Base-by-base conservation (phyloP, 1,140 invertebrate genomes). In the Artemia franciscana region DNA sequence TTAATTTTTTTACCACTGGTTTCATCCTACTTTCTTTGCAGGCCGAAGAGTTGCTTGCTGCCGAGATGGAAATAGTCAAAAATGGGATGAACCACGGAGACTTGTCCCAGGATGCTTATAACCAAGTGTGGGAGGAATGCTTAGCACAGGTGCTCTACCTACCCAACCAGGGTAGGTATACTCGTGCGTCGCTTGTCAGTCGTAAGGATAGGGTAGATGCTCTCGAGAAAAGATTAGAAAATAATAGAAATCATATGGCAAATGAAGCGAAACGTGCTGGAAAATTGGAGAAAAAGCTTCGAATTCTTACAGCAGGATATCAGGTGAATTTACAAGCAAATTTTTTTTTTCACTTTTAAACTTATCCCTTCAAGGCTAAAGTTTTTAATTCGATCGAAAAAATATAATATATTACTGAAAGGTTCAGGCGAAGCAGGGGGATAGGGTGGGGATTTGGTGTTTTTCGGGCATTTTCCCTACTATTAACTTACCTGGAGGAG, bases 91-190 rank as follows among this genome's bases (percentile, higher is more conserved):
- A 81, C 2, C 92, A 97, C 73, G 91, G 91, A 18, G 91, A 97
- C 28, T 74, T 98, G 51, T 85, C 88, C 2, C 72, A 90, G 2
- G 91, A 97, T 65, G 81, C 87, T 0, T 96, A 93, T 71, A 84
- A 84, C 15, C 88, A 91, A 75, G 91, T 96, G n/a, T 95, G 91
- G 91, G 89, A 95, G 69, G 91, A 97, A 76, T 97, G 92, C 74
- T 78, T 93, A 26, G 82, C 73, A 4, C 79, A 79, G 68, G 74
- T 79, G 0, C 68, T 79, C 5, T 79, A 72, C 65, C 66, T 79
- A n/a, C 77, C 78, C 0, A 68, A 70, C 27, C 74, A 76, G 63
- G 75, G 58, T 70, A 78, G 88, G 63, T 97, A 94, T 69, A 96
- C 91, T 0, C 79, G 92, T 62, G 91, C 91, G 1, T 94, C 90